Percentiles rank a stretch among this genome's conserved stretches.
phyloP scores from a whole-genome alignment of 2,888 invertebrate species.

The Scelioninae gen. 1 region DNA sequence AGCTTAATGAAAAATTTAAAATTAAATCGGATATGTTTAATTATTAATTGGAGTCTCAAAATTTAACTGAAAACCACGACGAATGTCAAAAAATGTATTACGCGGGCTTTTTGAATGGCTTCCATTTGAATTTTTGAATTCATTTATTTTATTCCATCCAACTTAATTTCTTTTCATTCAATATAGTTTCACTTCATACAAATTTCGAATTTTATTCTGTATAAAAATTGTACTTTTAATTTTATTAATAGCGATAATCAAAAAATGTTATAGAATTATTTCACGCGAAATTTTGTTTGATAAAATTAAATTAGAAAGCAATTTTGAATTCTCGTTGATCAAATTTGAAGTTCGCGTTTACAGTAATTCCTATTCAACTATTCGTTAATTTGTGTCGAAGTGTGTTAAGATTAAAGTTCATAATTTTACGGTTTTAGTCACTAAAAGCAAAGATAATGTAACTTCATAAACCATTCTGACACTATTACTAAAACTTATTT shows the following conservation, averaged over 20 bases:
- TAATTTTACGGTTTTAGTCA: slow-evolving; percentile 1
- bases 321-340: slow-evolving; percentile 4
- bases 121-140: background rate
- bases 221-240: too few relatives aligned
- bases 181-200: too few relatives aligned
- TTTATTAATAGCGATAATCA: too few relatives aligned
- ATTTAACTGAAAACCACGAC: background rate
- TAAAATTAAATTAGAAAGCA: background rate
- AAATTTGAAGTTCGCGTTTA: slow-evolving; percentile 16
- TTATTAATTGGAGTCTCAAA: background rate
- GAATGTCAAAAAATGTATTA: background rate
- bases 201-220: too few relatives aligned
- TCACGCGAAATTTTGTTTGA: background rate
- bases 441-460: background rate
- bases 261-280: background rate
- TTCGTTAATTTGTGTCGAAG: slow-evolving; percentile 15
- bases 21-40: slow-evolving; percentile 9
- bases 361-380: slow-evolving; percentile 21
- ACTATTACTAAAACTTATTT: background rate
- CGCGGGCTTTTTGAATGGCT: background rate
- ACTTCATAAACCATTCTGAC: background rate
- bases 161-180: too few relatives aligned
- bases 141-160: background rate
- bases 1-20: slow-evolving; percentile 14
- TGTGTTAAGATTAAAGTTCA: slow-evolving; percentile 20